Base-by-base conservation (phyloP, 53 echinoderm and acorn worm species). In the Apostichopus leukothele region DNA sequence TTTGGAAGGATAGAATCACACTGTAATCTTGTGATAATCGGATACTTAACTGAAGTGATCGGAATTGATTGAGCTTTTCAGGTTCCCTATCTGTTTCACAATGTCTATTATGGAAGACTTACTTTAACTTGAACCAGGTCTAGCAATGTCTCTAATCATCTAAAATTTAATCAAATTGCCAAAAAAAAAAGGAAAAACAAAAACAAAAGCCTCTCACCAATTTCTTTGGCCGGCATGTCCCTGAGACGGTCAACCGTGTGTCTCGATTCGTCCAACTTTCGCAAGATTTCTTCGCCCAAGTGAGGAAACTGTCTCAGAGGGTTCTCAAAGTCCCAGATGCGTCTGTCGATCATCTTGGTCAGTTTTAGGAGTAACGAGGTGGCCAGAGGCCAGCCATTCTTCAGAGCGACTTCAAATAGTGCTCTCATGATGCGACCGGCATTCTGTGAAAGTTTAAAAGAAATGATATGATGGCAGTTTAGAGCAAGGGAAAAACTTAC, bases 301-400 rank as follows among this genome's bases (percentile, higher is more conserved):
- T 85, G 85, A 1, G 95, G 83, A 84, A 95, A 98, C 89, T 98
- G 98, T 50, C 94, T 73, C 18, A 95, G 91, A 12, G 98, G 98
- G 73, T 92, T 95, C 81, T 98, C 95, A 74, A 86, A 95, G 9
- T 87, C 84, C 98, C 98, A 98, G 67, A 94, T 93, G 4, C 98
- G 92, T 20, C 93, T 89, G 78, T 98, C 98, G 61, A 98, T 93
- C 67, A 89, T 93, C 78, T 98, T 98, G 78, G 93, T 94, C 12
- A 98, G 79, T 20, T 59, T 91, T 7, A 98, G 92, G 50, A 95
- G 91, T 51, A 89, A 84, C 22, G 94, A 75, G 1, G 98, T 94
- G 91, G 95, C 94, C 50, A 94, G 76, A 60, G 98, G 98, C 98
- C 98, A 98, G 57, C 98, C 98, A 7, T 86, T 91, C 61, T 95